These are phyloP conservation scores for Drepanosiphum platanoidis DNA, from an alignment of 2,888 invertebrate genomes.

Conservation along the genomic window DNA sequence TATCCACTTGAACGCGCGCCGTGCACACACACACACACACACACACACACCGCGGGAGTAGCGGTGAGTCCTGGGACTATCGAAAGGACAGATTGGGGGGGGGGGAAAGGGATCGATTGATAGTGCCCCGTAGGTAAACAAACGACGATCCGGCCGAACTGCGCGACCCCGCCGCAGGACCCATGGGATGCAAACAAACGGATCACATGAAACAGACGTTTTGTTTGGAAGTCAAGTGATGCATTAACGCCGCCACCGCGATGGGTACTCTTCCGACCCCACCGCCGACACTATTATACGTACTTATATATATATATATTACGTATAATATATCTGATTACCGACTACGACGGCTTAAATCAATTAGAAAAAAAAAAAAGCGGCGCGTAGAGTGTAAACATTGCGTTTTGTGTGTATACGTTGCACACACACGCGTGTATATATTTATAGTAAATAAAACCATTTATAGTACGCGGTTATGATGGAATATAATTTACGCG, in stretches of 20 bases:
- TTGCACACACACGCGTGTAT: neutral
- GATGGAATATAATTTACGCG: too few species aligned
- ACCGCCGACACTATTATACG: neutral
- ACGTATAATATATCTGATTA: conserved; percentile 54
- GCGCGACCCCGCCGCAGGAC: conserved; percentile 16
- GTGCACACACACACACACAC: neutral
- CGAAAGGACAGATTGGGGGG: neutral
- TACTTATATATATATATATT: neutral
- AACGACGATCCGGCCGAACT: neutral
- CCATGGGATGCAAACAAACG: conserved; percentile 53
- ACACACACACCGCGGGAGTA: neutral
- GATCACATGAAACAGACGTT: conserved; percentile 50
- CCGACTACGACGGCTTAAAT: conserved; percentile 39
- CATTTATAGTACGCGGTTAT: too few species aligned
- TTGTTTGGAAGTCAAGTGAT: conserved; percentile 59
- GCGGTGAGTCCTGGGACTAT: neutral
- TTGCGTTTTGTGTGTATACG: neutral
- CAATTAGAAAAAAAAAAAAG: conserved; percentile 34
- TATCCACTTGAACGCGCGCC: conserved; percentile 40
- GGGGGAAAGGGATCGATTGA: conserved; percentile 26
- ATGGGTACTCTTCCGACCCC: conserved; percentile 18
- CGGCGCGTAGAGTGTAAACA: neutral
- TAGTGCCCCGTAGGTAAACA: conserved; percentile 48
- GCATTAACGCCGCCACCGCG: conserved; percentile 52
- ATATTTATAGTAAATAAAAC: too few species aligned